Evolutionary conservation across 2,888 invertebrate genomes (phyloP).

Genomic region (Drosophila kanekoi): DNA sequence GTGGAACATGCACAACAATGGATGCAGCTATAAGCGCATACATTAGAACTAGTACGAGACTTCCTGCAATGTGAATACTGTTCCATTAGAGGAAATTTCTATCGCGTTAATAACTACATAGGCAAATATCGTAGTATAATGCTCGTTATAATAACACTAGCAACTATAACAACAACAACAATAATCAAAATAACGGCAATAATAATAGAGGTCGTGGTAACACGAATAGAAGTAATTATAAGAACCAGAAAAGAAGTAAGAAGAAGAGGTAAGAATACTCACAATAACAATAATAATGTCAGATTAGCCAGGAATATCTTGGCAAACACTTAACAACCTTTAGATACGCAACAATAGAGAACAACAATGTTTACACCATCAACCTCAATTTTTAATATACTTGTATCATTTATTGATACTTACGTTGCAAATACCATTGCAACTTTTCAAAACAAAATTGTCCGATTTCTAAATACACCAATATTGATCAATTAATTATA

Average conservation of each 20-base stretch:
- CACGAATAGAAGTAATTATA: too few species aligned
- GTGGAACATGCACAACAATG: slow-evolving; percentile 3
- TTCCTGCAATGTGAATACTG: slow-evolving; percentile 1
- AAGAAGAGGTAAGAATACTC: too few species aligned
- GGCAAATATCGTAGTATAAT: slow-evolving; percentile 1
- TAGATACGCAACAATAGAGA: neutral
- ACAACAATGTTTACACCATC: neutral
- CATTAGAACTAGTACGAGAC: slow-evolving; percentile 1
- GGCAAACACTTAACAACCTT: neutral
- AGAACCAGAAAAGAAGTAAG: too few species aligned
- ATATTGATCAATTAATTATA: too few species aligned
- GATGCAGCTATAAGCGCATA: slow-evolving; percentile 2
- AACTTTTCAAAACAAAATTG: too few species aligned
- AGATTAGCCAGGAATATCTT: neutral
- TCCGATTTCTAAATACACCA: too few species aligned
- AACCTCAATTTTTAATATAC: too few species aligned
- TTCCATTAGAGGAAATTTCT: slow-evolving; percentile 1
- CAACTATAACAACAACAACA: neutral
- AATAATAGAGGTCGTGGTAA: too few species aligned
- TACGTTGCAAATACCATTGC: too few species aligned
- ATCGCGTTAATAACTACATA: neutral
- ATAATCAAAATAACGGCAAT: too few species aligned
- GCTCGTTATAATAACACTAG: neutral
- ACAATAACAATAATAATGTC: too few species aligned
- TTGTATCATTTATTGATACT: too few species aligned